Evolutionary conservation across 1,140 invertebrate genomes (phyloP), one percentile per base, ranked within the genome.

Genomic region (Rhynchophorus ferrugineus): DNA sequence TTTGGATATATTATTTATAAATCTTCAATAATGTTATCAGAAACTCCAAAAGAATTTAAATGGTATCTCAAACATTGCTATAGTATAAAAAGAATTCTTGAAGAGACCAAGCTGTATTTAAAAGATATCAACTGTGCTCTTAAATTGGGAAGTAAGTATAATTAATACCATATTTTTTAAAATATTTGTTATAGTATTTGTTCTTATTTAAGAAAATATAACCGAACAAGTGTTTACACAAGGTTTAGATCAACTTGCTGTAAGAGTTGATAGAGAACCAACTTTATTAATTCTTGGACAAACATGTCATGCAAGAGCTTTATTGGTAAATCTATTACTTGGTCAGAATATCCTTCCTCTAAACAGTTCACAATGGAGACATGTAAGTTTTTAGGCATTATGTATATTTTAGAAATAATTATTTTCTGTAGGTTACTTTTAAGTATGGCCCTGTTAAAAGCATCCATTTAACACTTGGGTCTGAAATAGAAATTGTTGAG

Each of bases 401-500:
- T 36, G 22, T 11, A 38, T 13, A 33, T 1, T 36, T 18, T 16
- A 36, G 35, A 17, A 11, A 13, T 36, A 44, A 16, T 46, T 44
- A 18, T 20, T 33, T 6, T 13, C 35, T 69, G 67, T 13, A 78
- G 75, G 43, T 78, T 13, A 68, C 81, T 56, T 78, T 90, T 54
- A 76, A 77, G 56, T 83, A 85, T 62, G 85, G 85, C n/a, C 66
- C 71, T 1, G 75, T 71, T 13, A 82, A 80, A 35, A 77, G 81
- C 57, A 75, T 86, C 2, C 82, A 79, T 60, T 68, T 89, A 14
- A 79, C 82, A 0, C 71, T 89, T 13, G 82, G 82, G 18, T 75
- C 82, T 51, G 85, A 87, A 62, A 88, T 84, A 63, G 84, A 89
- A 70, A 77, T 90, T 29, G 78, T 89, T 0, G 84, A 87, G 56